Evolutionary conservation across 2,888 invertebrate genomes (phyloP).

Genomic region (Drosophila mimica): DNA sequence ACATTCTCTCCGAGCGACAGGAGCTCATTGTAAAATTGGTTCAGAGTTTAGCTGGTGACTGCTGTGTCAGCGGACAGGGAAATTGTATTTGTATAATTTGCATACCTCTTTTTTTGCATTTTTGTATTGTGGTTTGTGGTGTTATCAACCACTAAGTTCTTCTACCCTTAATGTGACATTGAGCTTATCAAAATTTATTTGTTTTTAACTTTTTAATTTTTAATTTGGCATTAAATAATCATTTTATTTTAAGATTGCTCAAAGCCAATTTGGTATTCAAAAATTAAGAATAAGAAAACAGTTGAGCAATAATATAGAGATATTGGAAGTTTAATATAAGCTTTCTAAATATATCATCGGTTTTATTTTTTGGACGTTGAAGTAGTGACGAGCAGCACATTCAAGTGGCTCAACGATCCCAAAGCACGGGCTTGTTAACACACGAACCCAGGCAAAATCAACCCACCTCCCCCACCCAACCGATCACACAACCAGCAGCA

Average conservation of each 20-base stretch:
- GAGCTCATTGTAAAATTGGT: constrained; percentile 23
- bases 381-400: no score
- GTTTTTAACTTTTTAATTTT: not conserved
- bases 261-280: not conserved
- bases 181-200: not conserved
- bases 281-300: not conserved
- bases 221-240: not conserved
- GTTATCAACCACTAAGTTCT: constrained; percentile 20
- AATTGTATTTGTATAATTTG: constrained; percentile 17
- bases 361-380: no score
- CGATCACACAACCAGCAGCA: no score
- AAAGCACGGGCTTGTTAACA: no score
- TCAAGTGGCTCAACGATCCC: no score
- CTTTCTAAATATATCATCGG: no score
- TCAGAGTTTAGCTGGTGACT: constrained; percentile 16
- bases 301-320: not conserved
- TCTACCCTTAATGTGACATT: not conserved
- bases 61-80: not conserved
- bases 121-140: constrained; percentile 22
- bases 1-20: constrained; percentile 13
- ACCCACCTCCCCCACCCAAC: no score
- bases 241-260: not conserved
- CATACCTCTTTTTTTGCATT: not conserved
- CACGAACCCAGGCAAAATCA: no score
- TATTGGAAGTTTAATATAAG: not conserved